A percentile compares a stretch with the other conserved stretches of the same genome.
Evolutionary conservation across 2,113 vertebrate species (phyloP).

Genomic region (Pavo muticus): DNA sequence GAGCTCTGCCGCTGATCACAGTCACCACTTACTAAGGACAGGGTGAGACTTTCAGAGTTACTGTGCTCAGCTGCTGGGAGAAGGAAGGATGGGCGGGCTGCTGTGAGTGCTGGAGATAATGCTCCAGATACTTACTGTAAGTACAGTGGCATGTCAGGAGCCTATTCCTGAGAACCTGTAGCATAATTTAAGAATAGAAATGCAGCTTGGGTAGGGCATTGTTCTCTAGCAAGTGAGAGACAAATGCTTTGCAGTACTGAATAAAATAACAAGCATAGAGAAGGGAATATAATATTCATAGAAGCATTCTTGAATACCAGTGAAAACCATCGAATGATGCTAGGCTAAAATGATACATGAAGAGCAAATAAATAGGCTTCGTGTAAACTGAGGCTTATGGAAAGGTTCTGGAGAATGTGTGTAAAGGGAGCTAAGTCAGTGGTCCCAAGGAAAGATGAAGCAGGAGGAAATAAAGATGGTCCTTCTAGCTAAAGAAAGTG

Average conservation of each 20-base stretch:
- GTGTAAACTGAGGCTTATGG: conserved; percentile 15
- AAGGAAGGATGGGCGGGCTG: conserved; percentile 26
- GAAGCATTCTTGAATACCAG: conserved; percentile 48
- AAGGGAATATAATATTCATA: conserved; percentile 55
- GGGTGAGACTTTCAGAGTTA: conserved; percentile 17
- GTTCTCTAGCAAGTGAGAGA: conserved; percentile 47
- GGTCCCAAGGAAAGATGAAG: neutral
- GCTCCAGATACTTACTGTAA: conserved; percentile 48
- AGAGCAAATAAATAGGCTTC: conserved; percentile 36
- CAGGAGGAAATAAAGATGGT: neutral
- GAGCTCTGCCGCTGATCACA: conserved; percentile 10
- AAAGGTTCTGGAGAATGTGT: conserved; percentile 30
- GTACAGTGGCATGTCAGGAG: conserved; percentile 49
- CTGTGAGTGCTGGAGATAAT: conserved; percentile 61
- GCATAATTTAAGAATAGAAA: conserved; percentile 59
- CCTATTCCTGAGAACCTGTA: conserved; percentile 54
- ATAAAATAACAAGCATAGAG: conserved; percentile 40
- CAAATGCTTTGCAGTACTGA: conserved; percentile 46
- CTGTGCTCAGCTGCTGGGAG: conserved; percentile 34
- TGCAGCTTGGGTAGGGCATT: conserved; percentile 56
- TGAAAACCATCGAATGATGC: conserved; percentile 42
- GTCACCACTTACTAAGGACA: neutral
- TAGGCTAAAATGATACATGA: conserved; percentile 32
- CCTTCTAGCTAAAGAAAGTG: neutral
- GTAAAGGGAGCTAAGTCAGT: neutral